Base-by-base conservation (phyloP, 2,113 vertebrate species). In the Stomatorhinus ivindoensis region DNA sequence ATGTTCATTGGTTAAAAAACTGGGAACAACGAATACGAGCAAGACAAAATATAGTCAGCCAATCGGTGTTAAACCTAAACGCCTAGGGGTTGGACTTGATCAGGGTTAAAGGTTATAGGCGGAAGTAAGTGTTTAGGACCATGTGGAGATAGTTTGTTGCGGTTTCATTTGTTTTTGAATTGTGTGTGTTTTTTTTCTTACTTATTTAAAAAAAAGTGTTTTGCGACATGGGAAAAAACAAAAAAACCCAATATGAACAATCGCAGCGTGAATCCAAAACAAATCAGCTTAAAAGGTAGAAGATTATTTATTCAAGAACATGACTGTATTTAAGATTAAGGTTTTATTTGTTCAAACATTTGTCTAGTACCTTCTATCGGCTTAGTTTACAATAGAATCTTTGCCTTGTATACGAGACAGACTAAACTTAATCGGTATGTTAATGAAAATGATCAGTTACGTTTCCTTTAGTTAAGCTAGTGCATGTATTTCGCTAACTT, bases 161-260 rank as follows among this genome's bases (percentile, higher is more conserved):
- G 10, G 10, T 69, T 69, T 69, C 27, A 9, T 46, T n/a, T 51
- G 83, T n/a, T 48, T 42, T 76, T 2, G 3, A 5, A 48, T 24
- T 24, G 4, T 61, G 13, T 51, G 48, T 51, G 50, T 48, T 10
- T 7, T 19, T 15, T 3, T 3, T 6, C 13, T 0, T 48, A 48
- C 3, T 11, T 48, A 11, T 48, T 48, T 48, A 11, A 0, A 11
- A 5, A 51, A 51, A 53, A 55, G 1, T 24, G 42, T 83, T 35
- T 2, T 24, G 19, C 31, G 89, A 24, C 19, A 94, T 94, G 94
- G 94, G 91, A 27, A 95, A 93, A 89, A 92, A 87, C 39, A 94
- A 90, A 39, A 93, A 90, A 35, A 89, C 87, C 8, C 92, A 93
- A 91, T 9, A 8, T 10, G 82, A 90, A 31, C 4, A 91, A 0